These are phyloP conservation scores for Diadumene lineata DNA, from an alignment of 92 coral and sea anemone species.

Conservation along the genomic window DNA sequence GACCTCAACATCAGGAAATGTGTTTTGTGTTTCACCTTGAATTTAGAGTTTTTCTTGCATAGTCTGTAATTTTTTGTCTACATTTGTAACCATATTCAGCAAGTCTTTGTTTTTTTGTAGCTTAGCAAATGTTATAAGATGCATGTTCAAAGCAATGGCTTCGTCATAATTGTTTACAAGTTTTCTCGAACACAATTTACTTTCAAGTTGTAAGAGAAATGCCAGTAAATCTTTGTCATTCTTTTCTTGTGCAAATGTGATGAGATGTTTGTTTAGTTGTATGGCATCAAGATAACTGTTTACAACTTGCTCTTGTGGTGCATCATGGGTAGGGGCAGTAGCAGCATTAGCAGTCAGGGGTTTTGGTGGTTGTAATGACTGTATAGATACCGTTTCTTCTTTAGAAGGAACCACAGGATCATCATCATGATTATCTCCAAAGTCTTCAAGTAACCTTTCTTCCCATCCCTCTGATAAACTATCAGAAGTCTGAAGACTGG, in stretches of 20 bases:
- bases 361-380: neutral
- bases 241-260: slow-evolving; percentile 32
- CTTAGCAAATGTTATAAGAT: slow-evolving; percentile 12
- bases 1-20: too few species aligned
- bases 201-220: slow-evolving; percentile 12
- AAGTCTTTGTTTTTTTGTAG: slow-evolving; percentile 28
- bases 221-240: slow-evolving; percentile 27
- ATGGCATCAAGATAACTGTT: slow-evolving; percentile 29
- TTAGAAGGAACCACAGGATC: neutral
- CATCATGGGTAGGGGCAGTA: neutral
- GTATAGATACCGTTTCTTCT: neutral
- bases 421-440: slow-evolving; percentile 28
- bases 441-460: slow-evolving; percentile 33
- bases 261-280: slow-evolving; percentile 24
- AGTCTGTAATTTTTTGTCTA: slow-evolving; percentile 24
- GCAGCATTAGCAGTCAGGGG: neutral
- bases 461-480: slow-evolving; percentile 43
- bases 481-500: slow-evolving; percentile 24
- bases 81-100: slow-evolving; percentile 1
- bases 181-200: neutral
- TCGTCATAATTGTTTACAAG: slow-evolving; percentile 16
- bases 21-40: too few species aligned
- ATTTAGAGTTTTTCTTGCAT: neutral
- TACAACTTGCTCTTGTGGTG: slow-evolving; percentile 7
- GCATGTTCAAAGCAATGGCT: slow-evolving; percentile 14